Evolutionary conservation across 37 sponge, comb jelly and placozoan genomes (phyloP).

Genomic region (Ephydatia muelleri): DNA sequence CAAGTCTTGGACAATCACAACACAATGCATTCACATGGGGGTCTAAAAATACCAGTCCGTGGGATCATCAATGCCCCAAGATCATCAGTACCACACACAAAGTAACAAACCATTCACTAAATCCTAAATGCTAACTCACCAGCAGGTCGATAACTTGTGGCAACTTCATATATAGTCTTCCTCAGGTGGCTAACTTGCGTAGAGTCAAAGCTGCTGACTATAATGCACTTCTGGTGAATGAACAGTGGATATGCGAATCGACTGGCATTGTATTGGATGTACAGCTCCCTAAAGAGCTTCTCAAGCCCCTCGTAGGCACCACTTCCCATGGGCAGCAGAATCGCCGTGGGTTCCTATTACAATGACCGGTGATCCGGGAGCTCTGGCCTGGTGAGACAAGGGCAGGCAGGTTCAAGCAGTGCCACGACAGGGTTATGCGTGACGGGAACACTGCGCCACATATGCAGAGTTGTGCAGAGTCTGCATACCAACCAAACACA

Average conservation of each 20-base stretch:
- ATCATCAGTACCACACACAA: too few relatives aligned
- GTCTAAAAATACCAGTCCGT: too few relatives aligned
- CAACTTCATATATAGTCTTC: conserved; percentile 64
- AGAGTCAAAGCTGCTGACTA: conserved; percentile 47
- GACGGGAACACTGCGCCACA: too few relatives aligned
- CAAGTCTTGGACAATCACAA: too few relatives aligned
- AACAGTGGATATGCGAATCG: conserved; percentile 26
- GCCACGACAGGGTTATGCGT: too few relatives aligned
- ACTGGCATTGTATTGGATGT: conserved; percentile 19
- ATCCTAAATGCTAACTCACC: conserved; percentile 7
- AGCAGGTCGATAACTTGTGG: conserved; percentile 34
- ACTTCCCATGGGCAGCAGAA: conserved; percentile 4
- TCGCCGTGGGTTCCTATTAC: conserved; percentile 83
- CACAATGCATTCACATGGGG: too few relatives aligned
- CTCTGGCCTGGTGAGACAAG: conserved; percentile 25
- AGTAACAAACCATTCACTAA: too few relatives aligned
- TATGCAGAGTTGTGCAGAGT: too few relatives aligned
- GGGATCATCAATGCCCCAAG: too few relatives aligned
- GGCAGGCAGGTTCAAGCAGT: too few relatives aligned
- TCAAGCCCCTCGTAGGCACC: not conserved
- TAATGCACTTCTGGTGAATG: conserved; percentile 6
- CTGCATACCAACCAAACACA: too few relatives aligned
- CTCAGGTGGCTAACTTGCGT: conserved; percentile 46
- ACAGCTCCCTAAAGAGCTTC: conserved; percentile 39
- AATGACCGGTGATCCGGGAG: conserved; percentile 70